A percentile compares a stretch with the other conserved stretches of the same genome.
Evolutionary conservation across 1,140 invertebrate genomes (phyloP).

Genomic region (Pseudomyrmex concolor): DNA sequence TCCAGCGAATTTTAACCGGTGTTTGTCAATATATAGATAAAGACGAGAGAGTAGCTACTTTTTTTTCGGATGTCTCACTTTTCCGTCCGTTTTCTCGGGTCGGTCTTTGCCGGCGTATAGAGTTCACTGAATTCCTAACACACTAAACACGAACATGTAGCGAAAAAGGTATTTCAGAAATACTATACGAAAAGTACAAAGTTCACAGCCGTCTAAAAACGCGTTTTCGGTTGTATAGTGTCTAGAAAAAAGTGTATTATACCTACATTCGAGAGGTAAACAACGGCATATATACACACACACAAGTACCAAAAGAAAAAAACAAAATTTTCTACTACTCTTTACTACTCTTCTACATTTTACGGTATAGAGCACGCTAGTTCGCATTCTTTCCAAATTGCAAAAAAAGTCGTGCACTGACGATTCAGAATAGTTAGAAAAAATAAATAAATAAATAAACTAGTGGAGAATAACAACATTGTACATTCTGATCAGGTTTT

Average conservation of each 20-base stretch:
- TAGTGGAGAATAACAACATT: not conserved
- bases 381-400: constrained; percentile 15
- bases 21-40: no score
- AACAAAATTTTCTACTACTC: not conserved
- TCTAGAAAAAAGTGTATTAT: constrained; percentile 6
- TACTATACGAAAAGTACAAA: constrained; percentile 73
- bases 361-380: constrained; percentile 52
- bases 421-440: constrained; percentile 5
- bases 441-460: constrained; percentile 25
- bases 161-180: constrained; percentile 58
- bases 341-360: constrained; percentile 72
- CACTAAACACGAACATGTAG: not conserved
- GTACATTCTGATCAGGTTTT: constrained; percentile 9
- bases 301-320: constrained; percentile 38
- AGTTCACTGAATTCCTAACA: constrained; percentile 42
- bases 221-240: constrained; percentile 46
- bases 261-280: constrained; percentile 19
- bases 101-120: not conserved
- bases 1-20: no score
- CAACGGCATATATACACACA: not conserved
- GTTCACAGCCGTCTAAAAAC: constrained; percentile 59
- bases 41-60: no score
- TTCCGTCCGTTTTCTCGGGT: no score
- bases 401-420: not conserved
- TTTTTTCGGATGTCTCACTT: no score